A percentile compares a stretch with the other conserved stretches of the same genome.
phyloP scores from a whole-genome alignment of 2,888 invertebrate genomes.

The Galerucella pusilla region DNA sequence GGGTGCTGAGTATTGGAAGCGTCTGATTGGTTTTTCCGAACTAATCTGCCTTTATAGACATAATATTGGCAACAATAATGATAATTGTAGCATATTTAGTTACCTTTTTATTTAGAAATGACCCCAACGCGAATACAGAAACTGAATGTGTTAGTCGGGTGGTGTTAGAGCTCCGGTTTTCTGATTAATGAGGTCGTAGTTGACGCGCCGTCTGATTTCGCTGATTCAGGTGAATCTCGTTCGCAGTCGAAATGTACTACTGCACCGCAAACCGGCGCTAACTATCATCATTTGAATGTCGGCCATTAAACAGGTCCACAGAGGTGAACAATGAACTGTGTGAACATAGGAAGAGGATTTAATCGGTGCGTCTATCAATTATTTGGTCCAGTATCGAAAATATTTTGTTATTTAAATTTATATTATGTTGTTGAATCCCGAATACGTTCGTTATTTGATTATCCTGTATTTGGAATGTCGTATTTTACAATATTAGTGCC shows the following conservation, averaged over 20 bases:
- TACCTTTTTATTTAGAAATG: slow-evolving; percentile 29
- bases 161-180: slow-evolving; percentile 47
- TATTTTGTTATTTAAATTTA: not conserved
- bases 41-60: not conserved
- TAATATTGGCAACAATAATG: not conserved
- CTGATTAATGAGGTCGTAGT: slow-evolving; percentile 58
- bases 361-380: slow-evolving; percentile 40
- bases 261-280: slow-evolving; percentile 51
- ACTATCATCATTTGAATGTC: slow-evolving; percentile 52
- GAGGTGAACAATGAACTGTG: slow-evolving; percentile 47
- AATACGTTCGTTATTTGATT: no score
- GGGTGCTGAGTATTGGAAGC: no score
- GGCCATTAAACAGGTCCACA: slow-evolving; percentile 47
- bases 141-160: slow-evolving; percentile 13
- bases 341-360: slow-evolving; percentile 45
- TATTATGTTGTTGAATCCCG: not conserved
- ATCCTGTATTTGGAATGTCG: no score
- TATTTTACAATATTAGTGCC: no score
- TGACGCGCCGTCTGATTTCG: slow-evolving; percentile 57
- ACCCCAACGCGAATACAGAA: slow-evolving; percentile 10
- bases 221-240: slow-evolving; percentile 58
- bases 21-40: no score
- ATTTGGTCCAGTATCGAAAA: not conserved
- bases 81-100: slow-evolving; percentile 13
- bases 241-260: slow-evolving; percentile 20